Base-by-base conservation (phyloP, 2,797 vertebrate genomes). In the Columba guinea region DNA sequence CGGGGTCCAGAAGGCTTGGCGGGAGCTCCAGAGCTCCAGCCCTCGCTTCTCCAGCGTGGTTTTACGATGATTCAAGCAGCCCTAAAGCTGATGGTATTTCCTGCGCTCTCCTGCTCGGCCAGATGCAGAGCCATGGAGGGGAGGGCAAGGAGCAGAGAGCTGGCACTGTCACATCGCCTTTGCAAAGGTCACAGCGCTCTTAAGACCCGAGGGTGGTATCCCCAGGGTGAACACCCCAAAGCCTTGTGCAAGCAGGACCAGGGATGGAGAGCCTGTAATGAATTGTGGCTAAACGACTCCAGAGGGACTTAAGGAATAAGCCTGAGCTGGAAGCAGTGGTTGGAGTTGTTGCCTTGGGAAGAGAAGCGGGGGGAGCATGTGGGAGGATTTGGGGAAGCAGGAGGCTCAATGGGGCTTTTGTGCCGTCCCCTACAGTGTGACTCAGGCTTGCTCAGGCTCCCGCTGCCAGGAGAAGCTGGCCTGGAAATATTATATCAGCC, bases 391-490 rank as follows among this genome's bases (percentile, higher is more conserved):
- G 49, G 88, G 78, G 84, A 92, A 94, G 55, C 3, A 1, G 34
- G 69, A 70, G 26, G 84, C 94, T 97, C 97, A 97, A 96, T 83
- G 81, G 30, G 52, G 92, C 63, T 97, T 98, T 97, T 98, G 98
- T 98, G 95, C 85, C 1, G 5, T 76, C 79, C 60, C 67, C 71
- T 63, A 84, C 82, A 91, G 94, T 3, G 55, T 97, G 97, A 96
- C 89, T 96, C 95, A 97, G 87, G 74, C 93, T 92, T 24, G 1
- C 73, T 63, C 37, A 13, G 32, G 46, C 87, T 84, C 58, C 77
- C 0, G 21, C 91, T 97, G 96, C 96, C 93, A 95, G 69, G 53
- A 91, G 91, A 49, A 65, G 32, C 55, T 93, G 90, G 90, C 95
- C 87, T 97, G 97, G 96, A 97, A 97, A 96, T 97, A 93, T 15